Evolutionary conservation across 2,797 vertebrate genomes (phyloP), one percentile per base, ranked within the genome.

Genomic region (Vultur gryphus): DNA sequence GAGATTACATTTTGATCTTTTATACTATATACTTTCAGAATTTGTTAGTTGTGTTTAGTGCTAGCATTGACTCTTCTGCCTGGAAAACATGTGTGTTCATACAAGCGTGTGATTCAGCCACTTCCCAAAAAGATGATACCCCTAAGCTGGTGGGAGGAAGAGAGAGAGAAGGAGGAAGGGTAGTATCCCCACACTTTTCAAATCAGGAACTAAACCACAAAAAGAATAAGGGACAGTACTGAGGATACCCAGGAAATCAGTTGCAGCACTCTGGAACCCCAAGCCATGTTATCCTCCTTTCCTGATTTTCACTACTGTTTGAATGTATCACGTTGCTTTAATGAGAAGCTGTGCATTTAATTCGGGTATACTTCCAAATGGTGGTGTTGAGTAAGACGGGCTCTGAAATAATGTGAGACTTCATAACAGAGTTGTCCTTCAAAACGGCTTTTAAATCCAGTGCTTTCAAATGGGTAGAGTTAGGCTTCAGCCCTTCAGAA

Each of bases 281-380:
- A 51, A 39, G 16, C 28, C 23, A 2, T 28, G 17, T 66, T 91
- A 48, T 46, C 23, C 5, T 79, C 26, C 61, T 87, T 76, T 81
- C 23, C 23, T 2, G 24, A 1, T 69, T 16, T 67, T 69, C 0
- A 0, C 23, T 77, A 9, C 17, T 58, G 23, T 72, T 80, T 44
- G 21, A 69, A 72, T 9, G 1, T 64, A 65, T 6, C 51, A 62
- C 26, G 8, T 55, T 49, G 46, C 33, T 91, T 80, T 89, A 85
- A 65, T 46, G 44, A 84, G 65, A 88, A 88, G 9, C 24, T 64
- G 25, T 71, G 39, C 24, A 9, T 88, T 90, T 93, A 84, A 58
- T 86, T 87, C 69, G 44, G 9, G 14, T 81, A 0, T 44, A 39
- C 33, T 87, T 91, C 64, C 21, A 61, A 67, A 72, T n/a, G 28